A percentile compares a stretch with the other conserved stretches of the same genome.
These are phyloP conservation scores for Heliconius eleuchia DNA, from an alignment of 1,140 invertebrate genomes.

Conservation along the genomic window DNA sequence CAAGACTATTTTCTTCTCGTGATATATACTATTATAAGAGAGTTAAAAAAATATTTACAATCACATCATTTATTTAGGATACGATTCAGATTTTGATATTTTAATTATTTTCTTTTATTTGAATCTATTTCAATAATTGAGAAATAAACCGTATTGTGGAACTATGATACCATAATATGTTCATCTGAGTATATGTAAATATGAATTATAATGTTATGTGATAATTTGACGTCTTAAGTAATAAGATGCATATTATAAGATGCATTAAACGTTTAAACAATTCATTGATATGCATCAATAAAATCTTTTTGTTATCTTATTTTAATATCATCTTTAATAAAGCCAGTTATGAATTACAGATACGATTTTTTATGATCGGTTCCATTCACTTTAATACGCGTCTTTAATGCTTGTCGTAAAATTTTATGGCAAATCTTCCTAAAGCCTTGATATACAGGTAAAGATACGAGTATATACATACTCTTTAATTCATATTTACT, in stretches of 20 bases:
- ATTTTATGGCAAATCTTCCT: conserved; percentile 62
- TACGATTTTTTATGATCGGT: conserved; percentile 48
- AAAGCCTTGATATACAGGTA: conserved; percentile 49
- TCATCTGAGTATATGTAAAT: no score
- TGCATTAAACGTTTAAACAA: neutral
- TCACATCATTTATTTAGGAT: no score
- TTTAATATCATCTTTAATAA: conserved; percentile 9
- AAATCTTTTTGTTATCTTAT: neutral
- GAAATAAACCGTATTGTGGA: no score
- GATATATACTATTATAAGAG: neutral
- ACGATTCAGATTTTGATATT: no score
- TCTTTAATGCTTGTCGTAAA: conserved; percentile 56
- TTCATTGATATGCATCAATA: neutral
- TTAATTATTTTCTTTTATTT: no score
- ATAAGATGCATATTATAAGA: neutral
- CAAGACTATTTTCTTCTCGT: conserved; percentile 53
- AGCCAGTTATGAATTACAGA: conserved; percentile 27
- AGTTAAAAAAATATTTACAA: neutral
- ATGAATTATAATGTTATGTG: neutral
- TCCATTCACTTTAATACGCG: conserved; percentile 46
- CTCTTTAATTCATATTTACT: conserved; percentile 13
- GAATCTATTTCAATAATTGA: no score
- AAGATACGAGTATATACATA: conserved; percentile 22
- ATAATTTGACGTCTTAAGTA: neutral
- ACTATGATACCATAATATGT: no score